These are phyloP conservation scores for Neodon shergylaensis DNA, from an alignment of 2,113 vertebrate species.

Conservation along the genomic window DNA sequence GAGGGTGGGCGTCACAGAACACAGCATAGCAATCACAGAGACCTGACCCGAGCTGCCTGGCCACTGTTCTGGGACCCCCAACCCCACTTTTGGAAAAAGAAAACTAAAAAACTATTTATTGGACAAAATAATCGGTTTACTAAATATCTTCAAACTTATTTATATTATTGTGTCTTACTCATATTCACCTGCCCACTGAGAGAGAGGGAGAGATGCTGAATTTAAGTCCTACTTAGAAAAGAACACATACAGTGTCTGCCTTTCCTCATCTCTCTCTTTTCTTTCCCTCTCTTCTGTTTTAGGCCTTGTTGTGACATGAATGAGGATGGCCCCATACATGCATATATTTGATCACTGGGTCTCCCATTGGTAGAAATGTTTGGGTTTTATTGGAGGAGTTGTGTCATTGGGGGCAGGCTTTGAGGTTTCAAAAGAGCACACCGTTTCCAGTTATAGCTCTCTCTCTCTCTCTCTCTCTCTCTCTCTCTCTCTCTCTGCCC, in stretches of 20 bases:
- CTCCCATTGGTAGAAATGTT: neutral
- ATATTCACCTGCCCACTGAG: too few relatives aligned
- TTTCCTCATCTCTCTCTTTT: neutral
- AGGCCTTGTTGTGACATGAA: neutral
- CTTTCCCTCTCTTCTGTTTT: too few relatives aligned
- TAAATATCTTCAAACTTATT: neutral
- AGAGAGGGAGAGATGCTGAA: neutral
- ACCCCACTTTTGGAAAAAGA: neutral
- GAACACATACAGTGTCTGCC: neutral
- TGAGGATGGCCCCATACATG: neutral
- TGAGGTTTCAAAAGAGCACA: neutral
- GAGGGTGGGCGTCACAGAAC: too few relatives aligned
- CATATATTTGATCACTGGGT: neutral
- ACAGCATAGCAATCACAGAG: too few relatives aligned
- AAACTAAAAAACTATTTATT: neutral
- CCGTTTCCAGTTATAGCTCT: neutral
- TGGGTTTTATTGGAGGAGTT: neutral
- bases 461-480: neutral
- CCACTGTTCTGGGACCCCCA: neutral
- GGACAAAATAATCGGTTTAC: neutral
- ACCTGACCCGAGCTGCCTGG: neutral
- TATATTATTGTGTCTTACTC: neutral
- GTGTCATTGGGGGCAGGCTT: neutral
- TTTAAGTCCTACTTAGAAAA: neutral
- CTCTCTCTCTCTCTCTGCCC: fast-evolving